A percentile compares a stretch with the other conserved stretches of the same genome.
phyloP scores from a whole-genome alignment of 1,140 invertebrate genomes.

The Diorhabda sublineata region DNA sequence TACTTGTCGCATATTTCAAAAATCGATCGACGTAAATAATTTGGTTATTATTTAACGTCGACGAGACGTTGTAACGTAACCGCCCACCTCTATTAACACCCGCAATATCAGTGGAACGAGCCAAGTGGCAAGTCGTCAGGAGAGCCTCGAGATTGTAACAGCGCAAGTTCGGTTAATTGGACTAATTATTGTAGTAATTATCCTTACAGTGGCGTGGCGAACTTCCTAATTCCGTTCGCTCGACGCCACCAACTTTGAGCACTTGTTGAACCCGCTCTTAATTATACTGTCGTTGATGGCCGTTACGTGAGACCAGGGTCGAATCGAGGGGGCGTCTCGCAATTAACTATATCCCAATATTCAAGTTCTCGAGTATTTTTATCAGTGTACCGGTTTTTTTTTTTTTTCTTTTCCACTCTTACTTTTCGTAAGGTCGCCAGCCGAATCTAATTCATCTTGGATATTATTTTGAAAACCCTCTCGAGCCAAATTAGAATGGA shows the following conservation, averaged over 20 bases:
- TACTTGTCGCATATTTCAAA: too few relatives aligned
- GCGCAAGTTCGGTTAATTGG: conserved; percentile 14
- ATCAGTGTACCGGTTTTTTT: too few relatives aligned
- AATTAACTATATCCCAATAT: too few relatives aligned
- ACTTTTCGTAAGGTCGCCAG: neutral
- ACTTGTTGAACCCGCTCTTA: conserved; percentile 15
- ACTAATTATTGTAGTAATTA: conserved; percentile 19
- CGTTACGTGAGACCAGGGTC: neutral
- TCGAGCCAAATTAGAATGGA: conserved; percentile 33
- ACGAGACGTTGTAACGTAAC: too few relatives aligned
- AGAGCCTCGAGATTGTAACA: conserved; percentile 1
- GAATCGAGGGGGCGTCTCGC: neutral
- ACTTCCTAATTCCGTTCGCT: neutral
- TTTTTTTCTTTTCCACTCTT: too few relatives aligned
- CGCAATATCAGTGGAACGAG: neutral
- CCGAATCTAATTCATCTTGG: conserved; percentile 28
- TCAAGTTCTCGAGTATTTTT: too few relatives aligned
- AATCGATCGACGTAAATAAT: too few relatives aligned
- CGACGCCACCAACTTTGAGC: conserved; percentile 1
- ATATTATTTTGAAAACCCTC: conserved; percentile 27
- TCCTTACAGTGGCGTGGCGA: conserved; percentile 15
- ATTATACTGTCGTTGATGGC: conserved; percentile 8
- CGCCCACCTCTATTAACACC: neutral
- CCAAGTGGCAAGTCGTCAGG: neutral
- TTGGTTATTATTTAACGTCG: too few relatives aligned